Conservation (phyloP, 2,888 invertebrate species). For the Nomada fabriciana region DNA sequence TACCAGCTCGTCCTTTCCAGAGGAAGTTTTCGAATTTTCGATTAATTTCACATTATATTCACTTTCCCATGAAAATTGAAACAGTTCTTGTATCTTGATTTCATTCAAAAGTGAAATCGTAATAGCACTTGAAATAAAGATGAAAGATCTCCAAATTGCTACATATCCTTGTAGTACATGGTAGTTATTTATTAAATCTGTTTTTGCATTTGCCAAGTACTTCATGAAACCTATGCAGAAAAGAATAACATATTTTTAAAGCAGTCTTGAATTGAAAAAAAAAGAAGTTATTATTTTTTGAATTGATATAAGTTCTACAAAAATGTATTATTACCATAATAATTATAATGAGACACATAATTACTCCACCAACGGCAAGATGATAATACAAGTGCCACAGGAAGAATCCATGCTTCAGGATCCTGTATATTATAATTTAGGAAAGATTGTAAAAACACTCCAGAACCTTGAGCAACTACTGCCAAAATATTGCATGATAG, state of each 20-base stretch:
- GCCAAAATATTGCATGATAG: slow-evolving; percentile 86
- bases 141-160: slow-evolving; percentile 90
- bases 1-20: neutral
- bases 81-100: slow-evolving; percentile 73
- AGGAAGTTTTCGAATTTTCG: slow-evolving; percentile 52
- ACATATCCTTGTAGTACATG: slow-evolving; percentile 91
- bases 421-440: slow-evolving; percentile 81
- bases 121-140: slow-evolving; percentile 89
- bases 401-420: slow-evolving; percentile 87
- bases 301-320: slow-evolving; percentile 1
- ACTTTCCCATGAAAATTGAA: slow-evolving; percentile 68
- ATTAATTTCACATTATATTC: slow-evolving; percentile 75
- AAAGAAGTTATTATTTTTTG: neutral
- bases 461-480: slow-evolving; percentile 88
- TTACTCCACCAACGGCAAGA: slow-evolving; percentile 95
- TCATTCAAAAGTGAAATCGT: slow-evolving; percentile 85
- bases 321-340: slow-evolving; percentile 70
- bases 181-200: slow-evolving; percentile 87
- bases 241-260: slow-evolving; percentile 2
- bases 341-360: slow-evolving; percentile 86
- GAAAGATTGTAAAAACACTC: slow-evolving; percentile 89
- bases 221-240: slow-evolving; percentile 79
- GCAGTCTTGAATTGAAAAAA: neutral
- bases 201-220: slow-evolving; percentile 85
- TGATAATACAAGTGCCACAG: slow-evolving; percentile 88